Conservation (phyloP, 2,888 invertebrate species). For the Melangyna quadrimaculata region DNA sequence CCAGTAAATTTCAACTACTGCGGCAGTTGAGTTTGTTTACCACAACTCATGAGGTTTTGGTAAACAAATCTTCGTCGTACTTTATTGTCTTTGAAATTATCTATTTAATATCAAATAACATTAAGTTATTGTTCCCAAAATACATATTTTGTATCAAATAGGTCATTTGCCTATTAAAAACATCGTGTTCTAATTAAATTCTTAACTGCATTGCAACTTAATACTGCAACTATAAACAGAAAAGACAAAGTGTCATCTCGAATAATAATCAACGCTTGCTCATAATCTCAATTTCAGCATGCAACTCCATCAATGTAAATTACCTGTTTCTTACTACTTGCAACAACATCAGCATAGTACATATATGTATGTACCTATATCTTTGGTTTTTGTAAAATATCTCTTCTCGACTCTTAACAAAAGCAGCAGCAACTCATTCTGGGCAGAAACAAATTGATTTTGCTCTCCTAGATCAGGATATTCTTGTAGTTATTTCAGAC, state of each 20-base stretch:
- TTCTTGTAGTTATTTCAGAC: constrained; percentile 41
- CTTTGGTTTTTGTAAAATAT: neutral
- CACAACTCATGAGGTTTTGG: too few relatives aligned
- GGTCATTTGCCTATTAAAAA: neutral
- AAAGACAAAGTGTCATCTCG: constrained; percentile 60
- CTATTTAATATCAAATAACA: too few relatives aligned
- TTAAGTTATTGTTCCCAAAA: too few relatives aligned
- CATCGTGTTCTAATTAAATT: constrained; percentile 3
- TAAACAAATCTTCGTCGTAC: too few relatives aligned
- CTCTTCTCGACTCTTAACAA: neutral
- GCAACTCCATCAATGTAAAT: constrained; percentile 68
- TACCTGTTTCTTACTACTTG: constrained; percentile 63
- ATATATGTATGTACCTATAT: neutral
- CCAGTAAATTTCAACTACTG: too few relatives aligned
- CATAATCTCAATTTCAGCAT: constrained; percentile 54
- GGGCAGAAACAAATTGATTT: constrained; percentile 65
- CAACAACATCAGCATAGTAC: neutral
- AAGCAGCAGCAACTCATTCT: constrained; percentile 37
- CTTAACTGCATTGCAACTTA: constrained; percentile 37
- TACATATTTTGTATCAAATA: neutral
- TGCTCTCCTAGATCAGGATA: constrained; percentile 65
- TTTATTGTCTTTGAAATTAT: too few relatives aligned
- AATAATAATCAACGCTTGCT: constrained; percentile 57
- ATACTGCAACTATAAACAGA: constrained; percentile 32
- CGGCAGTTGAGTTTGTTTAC: too few relatives aligned